Percentiles rank a stretch among this genome's conserved stretches.
These are phyloP conservation scores for Pungitius pungitius DNA, from an alignment of 2,113 vertebrate genomes.

Conservation along the genomic window DNA sequence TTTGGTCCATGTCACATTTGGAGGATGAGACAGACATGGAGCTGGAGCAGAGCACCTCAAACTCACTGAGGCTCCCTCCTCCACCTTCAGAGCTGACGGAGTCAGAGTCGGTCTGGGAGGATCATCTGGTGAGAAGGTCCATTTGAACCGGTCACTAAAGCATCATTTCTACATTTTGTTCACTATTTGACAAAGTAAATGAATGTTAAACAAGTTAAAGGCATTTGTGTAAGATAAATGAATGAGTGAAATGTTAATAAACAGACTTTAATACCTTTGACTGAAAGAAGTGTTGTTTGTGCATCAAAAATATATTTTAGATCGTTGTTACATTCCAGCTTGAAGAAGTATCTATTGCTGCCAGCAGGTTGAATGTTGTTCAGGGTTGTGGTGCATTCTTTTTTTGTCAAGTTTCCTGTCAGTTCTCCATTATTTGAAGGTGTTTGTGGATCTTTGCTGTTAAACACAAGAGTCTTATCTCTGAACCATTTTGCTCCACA, in stretches of 20 bases:
- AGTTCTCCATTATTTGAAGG: neutral
- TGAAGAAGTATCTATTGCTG: neutral
- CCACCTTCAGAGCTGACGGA: slow-evolving; percentile 23
- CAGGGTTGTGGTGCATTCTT: slow-evolving; percentile 56
- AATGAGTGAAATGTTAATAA: neutral
- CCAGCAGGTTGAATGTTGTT: neutral
- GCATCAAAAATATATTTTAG: accelerated
- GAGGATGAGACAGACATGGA: slow-evolving; percentile 53
- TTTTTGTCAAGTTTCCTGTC: neutral
- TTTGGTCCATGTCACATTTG: slow-evolving; percentile 56
- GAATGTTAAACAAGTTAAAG: neutral
- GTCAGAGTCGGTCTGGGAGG: slow-evolving; percentile 42
- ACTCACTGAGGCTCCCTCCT: slow-evolving; percentile 48
- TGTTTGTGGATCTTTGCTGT: neutral
- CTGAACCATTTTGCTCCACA: slow-evolving; percentile 17
- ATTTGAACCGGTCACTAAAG: neutral
- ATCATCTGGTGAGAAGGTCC: slow-evolving; percentile 11
- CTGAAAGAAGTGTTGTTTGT: accelerated
- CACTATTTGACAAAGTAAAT: neutral
- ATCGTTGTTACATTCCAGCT: neutral
- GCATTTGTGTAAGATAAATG: neutral
- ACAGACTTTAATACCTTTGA: slow-evolving; percentile 4
- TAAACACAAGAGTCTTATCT: neutral
- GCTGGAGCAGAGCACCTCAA: slow-evolving; percentile 50
- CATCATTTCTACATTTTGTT: neutral